phyloP scores from a whole-genome alignment of 2,888 invertebrate species.

The Bedellia somnulentella region DNA sequence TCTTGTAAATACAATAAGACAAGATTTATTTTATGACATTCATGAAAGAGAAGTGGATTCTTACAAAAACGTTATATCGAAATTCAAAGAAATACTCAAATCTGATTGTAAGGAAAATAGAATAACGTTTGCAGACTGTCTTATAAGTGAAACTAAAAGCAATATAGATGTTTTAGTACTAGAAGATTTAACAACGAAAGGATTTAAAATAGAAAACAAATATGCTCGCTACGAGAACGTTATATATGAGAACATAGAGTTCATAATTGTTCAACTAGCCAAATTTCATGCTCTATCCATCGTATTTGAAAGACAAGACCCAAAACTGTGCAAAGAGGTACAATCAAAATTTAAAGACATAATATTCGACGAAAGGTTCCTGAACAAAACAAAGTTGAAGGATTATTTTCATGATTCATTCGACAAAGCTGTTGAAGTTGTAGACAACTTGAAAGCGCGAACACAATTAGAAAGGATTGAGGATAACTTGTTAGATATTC shows the following conservation, averaged over 20 bases:
- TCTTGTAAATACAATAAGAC: conserved; percentile 32
- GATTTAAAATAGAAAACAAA: conserved; percentile 25
- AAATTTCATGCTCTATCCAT: conserved; percentile 40
- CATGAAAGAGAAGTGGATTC: conserved; percentile 36
- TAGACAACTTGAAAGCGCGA: conserved; percentile 20
- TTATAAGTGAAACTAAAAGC: conserved; percentile 21
- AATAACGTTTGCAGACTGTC: conserved; percentile 26
- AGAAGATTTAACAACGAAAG: conserved; percentile 28
- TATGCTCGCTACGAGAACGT: conserved; percentile 21
- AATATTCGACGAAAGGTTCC: conserved; percentile 28
- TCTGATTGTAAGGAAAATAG: conserved; percentile 16
- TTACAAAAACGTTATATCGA: conserved; percentile 25
- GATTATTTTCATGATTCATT: conserved; percentile 35
- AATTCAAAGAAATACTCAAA: conserved; percentile 24
- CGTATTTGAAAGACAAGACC: conserved; percentile 20
- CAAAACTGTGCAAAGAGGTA: conserved; percentile 16
- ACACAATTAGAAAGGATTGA: conserved; percentile 21
- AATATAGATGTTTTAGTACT: conserved; percentile 35
- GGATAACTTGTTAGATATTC: conserved; percentile 22
- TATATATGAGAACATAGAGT: conserved; percentile 19
- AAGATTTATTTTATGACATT: conserved; percentile 33
- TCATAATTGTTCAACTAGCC: conserved; percentile 28
- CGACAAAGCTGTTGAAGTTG: conserved; percentile 25
- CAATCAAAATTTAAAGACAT: conserved; percentile 26
- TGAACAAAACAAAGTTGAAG: conserved; percentile 31